Conservation (phyloP, 2,888 invertebrate genomes). For the Subacronicta megacephala region DNA sequence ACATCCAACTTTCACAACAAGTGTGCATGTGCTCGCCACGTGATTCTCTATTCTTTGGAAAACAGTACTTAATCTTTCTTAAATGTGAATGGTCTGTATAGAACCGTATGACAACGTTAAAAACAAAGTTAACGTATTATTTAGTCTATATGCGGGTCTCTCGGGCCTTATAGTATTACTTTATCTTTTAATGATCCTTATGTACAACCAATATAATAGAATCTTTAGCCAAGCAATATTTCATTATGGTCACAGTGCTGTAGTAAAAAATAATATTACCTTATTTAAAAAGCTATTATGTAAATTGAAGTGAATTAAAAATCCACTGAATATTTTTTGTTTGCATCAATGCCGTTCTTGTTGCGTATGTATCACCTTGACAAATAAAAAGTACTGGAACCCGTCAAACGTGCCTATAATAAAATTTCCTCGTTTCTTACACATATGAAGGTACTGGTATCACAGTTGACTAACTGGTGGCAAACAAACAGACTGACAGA, state of each 20-base stretch:
- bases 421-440: slow-evolving; percentile 38
- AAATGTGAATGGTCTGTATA: too few species aligned
- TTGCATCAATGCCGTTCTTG: slow-evolving; percentile 19
- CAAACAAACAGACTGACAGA: slow-evolving; percentile 37
- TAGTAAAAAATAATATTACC: slow-evolving; percentile 8
- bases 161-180: neutral
- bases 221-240: neutral
- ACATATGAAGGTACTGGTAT: slow-evolving; percentile 21
- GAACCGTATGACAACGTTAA: too few species aligned
- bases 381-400: slow-evolving; percentile 39
- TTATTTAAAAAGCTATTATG: slow-evolving; percentile 33
- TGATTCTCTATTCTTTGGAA: too few species aligned
- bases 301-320: slow-evolving; percentile 31
- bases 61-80: too few species aligned
- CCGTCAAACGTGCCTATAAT: slow-evolving; percentile 32
- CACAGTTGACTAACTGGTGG: slow-evolving; percentile 32
- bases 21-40: too few species aligned
- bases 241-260: slow-evolving; percentile 2
- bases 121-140: too few species aligned
- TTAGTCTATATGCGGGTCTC: too few species aligned
- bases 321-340: slow-evolving; percentile 27
- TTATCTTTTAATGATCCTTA: neutral
- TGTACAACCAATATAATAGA: neutral
- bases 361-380: slow-evolving; percentile 36
- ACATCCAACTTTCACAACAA: too few species aligned